phyloP scores from a whole-genome alignment of 2,888 invertebrate species.

The Halictus quadricinctus region DNA sequence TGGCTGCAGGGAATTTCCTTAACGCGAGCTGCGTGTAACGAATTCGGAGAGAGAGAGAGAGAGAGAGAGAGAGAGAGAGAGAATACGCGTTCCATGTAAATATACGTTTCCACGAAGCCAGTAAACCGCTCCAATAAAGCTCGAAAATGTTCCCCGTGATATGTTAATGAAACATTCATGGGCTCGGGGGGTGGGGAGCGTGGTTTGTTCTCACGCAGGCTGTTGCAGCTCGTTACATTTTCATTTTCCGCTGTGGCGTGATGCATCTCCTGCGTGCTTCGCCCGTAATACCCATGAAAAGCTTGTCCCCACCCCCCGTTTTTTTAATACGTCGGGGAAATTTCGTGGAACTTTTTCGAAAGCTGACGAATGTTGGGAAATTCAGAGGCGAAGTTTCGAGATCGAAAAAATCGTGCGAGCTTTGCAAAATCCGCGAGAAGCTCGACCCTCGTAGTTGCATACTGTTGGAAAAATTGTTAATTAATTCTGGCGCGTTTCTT shows the following conservation, averaged over 20 bases:
- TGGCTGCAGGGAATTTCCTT: not conserved
- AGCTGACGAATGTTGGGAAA: not conserved
- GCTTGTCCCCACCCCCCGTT: not conserved
- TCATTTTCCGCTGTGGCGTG: not conserved
- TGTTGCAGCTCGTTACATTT: not conserved
- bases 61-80: not conserved
- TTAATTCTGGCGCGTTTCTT: not conserved
- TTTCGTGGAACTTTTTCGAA: not conserved
- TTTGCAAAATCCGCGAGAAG: not conserved
- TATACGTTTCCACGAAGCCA: not conserved
- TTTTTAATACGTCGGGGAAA: not conserved
- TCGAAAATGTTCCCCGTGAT: not conserved
- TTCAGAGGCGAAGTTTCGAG: not conserved
- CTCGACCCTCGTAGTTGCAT: not conserved
- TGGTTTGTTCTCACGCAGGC: not conserved
- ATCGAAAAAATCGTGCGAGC: not conserved
- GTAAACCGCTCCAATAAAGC: not conserved
- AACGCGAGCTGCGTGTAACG: not conserved
- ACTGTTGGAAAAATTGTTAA: not conserved
- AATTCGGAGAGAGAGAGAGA: not conserved
- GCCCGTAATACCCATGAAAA: not conserved
- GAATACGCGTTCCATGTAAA: not conserved
- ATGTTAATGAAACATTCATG: conserved; percentile 8
- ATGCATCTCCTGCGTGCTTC: not conserved
- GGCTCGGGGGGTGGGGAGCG: not conserved